Base-by-base conservation (phyloP, 2,113 vertebrate genomes). In the Otis tarda region DNA sequence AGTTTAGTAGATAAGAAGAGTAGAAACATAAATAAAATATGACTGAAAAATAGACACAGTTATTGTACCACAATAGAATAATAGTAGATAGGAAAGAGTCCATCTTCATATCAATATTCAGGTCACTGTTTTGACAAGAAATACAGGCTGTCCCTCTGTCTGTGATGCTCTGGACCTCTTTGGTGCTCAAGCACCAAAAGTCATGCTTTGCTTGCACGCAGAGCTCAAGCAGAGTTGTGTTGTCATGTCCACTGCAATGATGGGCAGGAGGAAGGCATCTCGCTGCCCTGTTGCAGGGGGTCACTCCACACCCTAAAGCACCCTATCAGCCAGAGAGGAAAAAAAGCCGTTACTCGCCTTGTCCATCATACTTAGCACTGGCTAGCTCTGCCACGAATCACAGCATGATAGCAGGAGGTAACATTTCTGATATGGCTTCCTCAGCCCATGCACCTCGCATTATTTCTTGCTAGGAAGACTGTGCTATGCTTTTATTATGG, bases 1-100 rank as follows among this genome's bases (percentile, higher is more conserved):
- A 17, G 43, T 52, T 68, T 45, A 45, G 39, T 8, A 9, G 25
- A 14, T 22, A 23, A 85, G 39, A 69, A 65, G 2, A 6, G 12
- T 14, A 55, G 56, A 63, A 88, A 33, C 4, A 11, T 14, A 71
- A 64, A 57, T 20, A 64, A 50, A 78, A 35, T 12, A 37, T 0
- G 1, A 21, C 16, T 23, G 10, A 2, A n/a, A 83, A 86, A 27
- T 6, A 50, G 22, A 22, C 1, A 2, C 2, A 13, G 18, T 41
- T n/a, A 6, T n/a, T 50, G 53, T 10, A 45, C 7, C 12, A 18
- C 11, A 37, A 41, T 35, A 13, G 1, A 33, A 16, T 7, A 75
- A n/a, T 1, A 56, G 17, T 19, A 6, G 2, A 4, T 14, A 81
- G 12, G 12, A 84, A 65, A 57, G 30, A 24, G 20, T 31, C 59